Percentiles rank a stretch among this genome's conserved stretches.
Evolutionary conservation across 2,113 vertebrate genomes (phyloP).

Genomic region (Emydocephalus ijimae): DNA sequence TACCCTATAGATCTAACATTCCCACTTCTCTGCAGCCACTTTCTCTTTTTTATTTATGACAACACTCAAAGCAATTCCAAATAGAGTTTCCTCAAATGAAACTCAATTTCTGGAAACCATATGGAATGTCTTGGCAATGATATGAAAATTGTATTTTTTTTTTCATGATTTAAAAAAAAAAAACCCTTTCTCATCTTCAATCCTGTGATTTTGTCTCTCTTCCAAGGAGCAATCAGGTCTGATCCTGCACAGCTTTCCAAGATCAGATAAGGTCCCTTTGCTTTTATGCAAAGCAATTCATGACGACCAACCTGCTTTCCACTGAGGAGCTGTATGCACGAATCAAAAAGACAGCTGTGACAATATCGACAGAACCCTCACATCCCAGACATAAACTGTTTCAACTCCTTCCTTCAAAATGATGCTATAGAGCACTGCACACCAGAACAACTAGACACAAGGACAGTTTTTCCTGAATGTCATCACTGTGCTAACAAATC

Average conservation of each 20-base stretch:
- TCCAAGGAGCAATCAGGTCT: not conserved
- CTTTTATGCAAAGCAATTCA: not conserved
- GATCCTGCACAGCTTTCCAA: not conserved
- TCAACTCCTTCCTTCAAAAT: too few species aligned
- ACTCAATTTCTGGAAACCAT: not conserved
- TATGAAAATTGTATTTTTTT: not conserved
- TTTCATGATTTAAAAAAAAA: too few species aligned
- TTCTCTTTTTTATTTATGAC: not conserved
- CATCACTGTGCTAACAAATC: too few species aligned
- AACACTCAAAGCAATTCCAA: not conserved
- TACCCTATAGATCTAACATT: not conserved
- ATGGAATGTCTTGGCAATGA: not conserved
- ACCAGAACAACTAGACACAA: too few species aligned
- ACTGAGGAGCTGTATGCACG: too few species aligned
- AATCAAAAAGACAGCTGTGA: too few species aligned
- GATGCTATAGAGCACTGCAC: too few species aligned
- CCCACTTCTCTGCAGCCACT: not conserved
- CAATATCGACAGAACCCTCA: too few species aligned
- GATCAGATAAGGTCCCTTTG: not conserved
- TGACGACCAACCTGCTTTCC: not conserved
- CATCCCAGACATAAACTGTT: too few species aligned
- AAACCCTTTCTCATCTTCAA: not conserved
- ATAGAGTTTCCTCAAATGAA: not conserved
- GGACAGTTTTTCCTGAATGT: too few species aligned
- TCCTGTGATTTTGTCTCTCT: not conserved